Percentiles rank a stretch among this genome's conserved stretches.
Conservation (phyloP, 2,113 vertebrate genomes). For the Bubo scandiacus region DNA sequence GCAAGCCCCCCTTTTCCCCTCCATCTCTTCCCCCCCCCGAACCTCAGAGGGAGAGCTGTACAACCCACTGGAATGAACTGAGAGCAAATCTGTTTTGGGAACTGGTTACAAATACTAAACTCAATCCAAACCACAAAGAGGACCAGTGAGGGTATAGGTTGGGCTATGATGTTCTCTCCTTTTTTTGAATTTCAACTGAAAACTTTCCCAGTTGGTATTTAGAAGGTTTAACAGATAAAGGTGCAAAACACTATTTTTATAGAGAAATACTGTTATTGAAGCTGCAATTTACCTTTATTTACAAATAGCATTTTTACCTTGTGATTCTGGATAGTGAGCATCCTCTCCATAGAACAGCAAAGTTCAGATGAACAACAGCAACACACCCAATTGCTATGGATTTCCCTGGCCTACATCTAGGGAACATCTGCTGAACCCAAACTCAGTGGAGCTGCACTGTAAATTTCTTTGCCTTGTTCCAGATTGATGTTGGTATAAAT, state of each 20-base stretch:
- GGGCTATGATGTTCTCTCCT: neutral
- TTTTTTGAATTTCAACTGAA: neutral
- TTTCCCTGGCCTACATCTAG: neutral
- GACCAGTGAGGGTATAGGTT: neutral
- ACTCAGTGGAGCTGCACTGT: neutral
- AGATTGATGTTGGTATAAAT: neutral
- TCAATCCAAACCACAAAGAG: neutral
- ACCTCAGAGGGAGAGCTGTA: neutral
- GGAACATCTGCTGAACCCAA: neutral
- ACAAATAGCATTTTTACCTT: neutral
- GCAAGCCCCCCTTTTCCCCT: too few species aligned
- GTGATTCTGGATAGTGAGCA: neutral
- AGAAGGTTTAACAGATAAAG: neutral
- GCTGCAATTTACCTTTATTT: neutral
- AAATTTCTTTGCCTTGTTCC: neutral
- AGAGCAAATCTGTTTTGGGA: neutral
- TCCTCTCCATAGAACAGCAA: accelerated
- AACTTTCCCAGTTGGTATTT: neutral
- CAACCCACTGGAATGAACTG: neutral
- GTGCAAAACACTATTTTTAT: neutral
- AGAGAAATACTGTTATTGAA: neutral
- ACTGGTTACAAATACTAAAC: neutral
- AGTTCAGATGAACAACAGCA: too few species aligned
- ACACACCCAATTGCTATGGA: neutral
- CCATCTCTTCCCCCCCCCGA: neutral